Conservation (phyloP, 1,140 invertebrate species). For the Neodiprion pinetum region DNA sequence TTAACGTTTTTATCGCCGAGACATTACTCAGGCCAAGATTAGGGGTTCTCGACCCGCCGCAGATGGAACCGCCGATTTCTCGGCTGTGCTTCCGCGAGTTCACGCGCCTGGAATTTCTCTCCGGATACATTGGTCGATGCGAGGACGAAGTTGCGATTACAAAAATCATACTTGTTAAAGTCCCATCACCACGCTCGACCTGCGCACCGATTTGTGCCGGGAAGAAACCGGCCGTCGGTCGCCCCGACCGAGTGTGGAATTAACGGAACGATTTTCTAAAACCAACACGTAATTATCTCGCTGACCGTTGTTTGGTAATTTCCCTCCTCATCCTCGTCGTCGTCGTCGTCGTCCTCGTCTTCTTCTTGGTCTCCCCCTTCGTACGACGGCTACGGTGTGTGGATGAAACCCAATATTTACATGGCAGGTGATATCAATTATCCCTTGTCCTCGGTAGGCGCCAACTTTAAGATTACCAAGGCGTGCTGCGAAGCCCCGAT, state of each 20-base stretch:
- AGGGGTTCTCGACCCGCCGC: conserved; percentile 1
- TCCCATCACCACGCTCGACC: not conserved
- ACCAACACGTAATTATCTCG: conserved; percentile 63
- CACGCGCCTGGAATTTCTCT: not conserved
- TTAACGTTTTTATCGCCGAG: conserved; percentile 2
- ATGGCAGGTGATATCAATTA: conserved; percentile 63
- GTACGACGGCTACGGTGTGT: conserved; percentile 21
- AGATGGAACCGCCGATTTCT: not conserved
- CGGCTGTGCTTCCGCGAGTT: not conserved
- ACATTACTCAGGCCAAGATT: not conserved
- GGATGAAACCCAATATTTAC: conserved; percentile 56
- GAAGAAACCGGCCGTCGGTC: not conserved
- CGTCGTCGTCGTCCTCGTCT: conserved; percentile 10
- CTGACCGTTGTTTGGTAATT: conserved; percentile 53
- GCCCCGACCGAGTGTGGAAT: conserved; percentile 43
- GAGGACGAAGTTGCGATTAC: no score
- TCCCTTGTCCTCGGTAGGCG: conserved; percentile 23
- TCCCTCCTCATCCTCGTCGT: conserved; percentile 21
- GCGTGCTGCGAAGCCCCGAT: conserved; percentile 14
- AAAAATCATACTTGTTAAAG: not conserved
- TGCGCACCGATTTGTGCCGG: not conserved
- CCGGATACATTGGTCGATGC: no score
- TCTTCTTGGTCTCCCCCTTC: not conserved
- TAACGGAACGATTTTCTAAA: conserved; percentile 59
- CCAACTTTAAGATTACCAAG: conserved; percentile 16